Conservation (phyloP, 2,888 invertebrate genomes). For the Tethea ocularis region DNA sequence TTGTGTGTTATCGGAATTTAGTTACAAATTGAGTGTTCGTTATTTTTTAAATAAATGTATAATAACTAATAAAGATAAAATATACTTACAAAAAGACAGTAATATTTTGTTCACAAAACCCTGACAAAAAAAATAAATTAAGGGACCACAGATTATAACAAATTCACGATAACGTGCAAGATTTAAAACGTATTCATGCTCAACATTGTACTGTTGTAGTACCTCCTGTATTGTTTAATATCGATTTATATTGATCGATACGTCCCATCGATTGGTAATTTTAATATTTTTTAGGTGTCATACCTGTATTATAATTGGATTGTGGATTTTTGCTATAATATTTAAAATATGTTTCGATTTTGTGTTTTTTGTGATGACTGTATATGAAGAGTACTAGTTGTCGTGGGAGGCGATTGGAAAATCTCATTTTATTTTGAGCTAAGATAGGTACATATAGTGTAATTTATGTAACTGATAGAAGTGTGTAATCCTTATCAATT, state of each 20-base stretch:
- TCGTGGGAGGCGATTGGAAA: conserved; percentile 24
- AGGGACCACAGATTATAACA: neutral
- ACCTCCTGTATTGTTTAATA: conserved; percentile 5
- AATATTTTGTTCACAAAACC: neutral
- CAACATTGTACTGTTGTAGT: conserved; percentile 6
- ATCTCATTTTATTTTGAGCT: conserved; percentile 45
- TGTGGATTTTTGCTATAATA: conserved; percentile 2
- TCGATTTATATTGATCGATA: conserved; percentile 8
- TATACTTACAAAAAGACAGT: neutral
- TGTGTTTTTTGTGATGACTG: conserved; percentile 8
- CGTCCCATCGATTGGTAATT: conserved; percentile 9
- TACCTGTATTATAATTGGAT: conserved; percentile 5
- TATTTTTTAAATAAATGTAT: neutral
- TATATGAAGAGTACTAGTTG: conserved; percentile 14
- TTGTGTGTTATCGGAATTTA: neutral
- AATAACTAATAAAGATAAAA: neutral
- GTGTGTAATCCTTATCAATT: conserved; percentile 71
- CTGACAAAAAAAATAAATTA: neutral
- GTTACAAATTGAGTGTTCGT: neutral
- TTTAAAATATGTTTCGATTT: conserved; percentile 3
- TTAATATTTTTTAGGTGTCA: conserved; percentile 6
- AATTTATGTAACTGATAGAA: conserved; percentile 63
- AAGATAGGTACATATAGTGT: conserved; percentile 57
- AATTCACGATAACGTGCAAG: conserved; percentile 7
- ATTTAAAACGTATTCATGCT: neutral